Conservation (phyloP, 2,888 invertebrate species). For the Apantesis nais region DNA sequence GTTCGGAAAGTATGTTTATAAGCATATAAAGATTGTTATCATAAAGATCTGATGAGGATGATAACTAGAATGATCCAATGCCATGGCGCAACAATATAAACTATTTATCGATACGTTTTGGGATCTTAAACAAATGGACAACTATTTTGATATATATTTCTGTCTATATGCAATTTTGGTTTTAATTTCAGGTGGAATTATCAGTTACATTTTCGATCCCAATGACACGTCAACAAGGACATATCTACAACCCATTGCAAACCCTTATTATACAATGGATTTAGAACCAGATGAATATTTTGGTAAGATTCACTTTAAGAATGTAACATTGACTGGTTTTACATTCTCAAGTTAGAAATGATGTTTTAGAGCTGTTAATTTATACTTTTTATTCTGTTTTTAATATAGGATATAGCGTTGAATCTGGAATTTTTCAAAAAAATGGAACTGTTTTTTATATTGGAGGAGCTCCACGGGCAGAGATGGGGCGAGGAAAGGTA, state of each 20-base stretch:
- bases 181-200: constrained; percentile 68
- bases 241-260: constrained; percentile 60
- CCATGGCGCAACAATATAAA: no score
- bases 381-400: background rate
- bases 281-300: constrained; percentile 78
- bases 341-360: no score
- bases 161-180: background rate
- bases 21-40: no score
- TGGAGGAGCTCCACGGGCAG: constrained; percentile 83
- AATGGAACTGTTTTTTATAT: constrained; percentile 71
- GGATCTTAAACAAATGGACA: no score
- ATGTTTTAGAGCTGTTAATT: background rate
- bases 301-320: constrained; percentile 59
- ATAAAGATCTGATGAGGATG: no score
- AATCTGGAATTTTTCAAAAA: constrained; percentile 78
- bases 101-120: no score
- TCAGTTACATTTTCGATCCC: constrained; percentile 59
- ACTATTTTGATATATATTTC: no score
- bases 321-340: background rate
- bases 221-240: constrained; percentile 51
- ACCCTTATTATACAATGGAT: constrained; percentile 71
- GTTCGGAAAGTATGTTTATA: no score
- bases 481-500: constrained; percentile 72
- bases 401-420: constrained; percentile 84
- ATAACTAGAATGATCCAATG: no score